A percentile compares a stretch with the other conserved stretches of the same genome.
Evolutionary conservation across 2,888 invertebrate genomes (phyloP).

Genomic region (Temnothorax rugatulus): DNA sequence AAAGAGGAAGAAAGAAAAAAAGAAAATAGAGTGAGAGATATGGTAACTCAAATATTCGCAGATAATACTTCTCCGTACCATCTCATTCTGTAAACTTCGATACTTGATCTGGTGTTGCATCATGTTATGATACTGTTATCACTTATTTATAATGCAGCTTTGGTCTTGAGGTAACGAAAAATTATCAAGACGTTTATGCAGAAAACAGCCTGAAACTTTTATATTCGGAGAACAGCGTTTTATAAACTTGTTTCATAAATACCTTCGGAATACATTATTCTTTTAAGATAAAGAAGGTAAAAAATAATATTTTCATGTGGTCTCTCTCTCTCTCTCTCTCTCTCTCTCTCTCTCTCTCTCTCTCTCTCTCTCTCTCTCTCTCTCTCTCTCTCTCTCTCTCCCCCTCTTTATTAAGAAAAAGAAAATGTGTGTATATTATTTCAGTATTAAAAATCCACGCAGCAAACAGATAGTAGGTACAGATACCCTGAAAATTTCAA

Average conservation of each 20-base stretch:
- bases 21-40: neutral
- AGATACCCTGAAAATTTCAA: neutral
- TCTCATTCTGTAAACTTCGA: constrained; percentile 1
- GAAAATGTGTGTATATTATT: neutral
- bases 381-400: no score
- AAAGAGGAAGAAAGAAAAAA: neutral
- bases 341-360: no score
- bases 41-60: neutral
- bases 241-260: neutral
- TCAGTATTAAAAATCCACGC: neutral
- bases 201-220: constrained; percentile 66
- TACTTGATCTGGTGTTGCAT: constrained; percentile 51
- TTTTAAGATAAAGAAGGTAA: neutral
- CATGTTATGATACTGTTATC: constrained; percentile 62
- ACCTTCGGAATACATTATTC: neutral
- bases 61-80: constrained; percentile 30
- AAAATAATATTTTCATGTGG: neutral
- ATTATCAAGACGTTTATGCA: constrained; percentile 78
- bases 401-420: neutral
- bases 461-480: neutral
- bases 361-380: no score
- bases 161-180: constrained; percentile 74
- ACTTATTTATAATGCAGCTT: constrained; percentile 71
- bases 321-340: neutral
- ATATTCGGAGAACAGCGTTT: constrained; percentile 46